These are phyloP conservation scores for Cyclura pinguis DNA, from an alignment of 2,797 vertebrate species.

Conservation along the genomic window DNA sequence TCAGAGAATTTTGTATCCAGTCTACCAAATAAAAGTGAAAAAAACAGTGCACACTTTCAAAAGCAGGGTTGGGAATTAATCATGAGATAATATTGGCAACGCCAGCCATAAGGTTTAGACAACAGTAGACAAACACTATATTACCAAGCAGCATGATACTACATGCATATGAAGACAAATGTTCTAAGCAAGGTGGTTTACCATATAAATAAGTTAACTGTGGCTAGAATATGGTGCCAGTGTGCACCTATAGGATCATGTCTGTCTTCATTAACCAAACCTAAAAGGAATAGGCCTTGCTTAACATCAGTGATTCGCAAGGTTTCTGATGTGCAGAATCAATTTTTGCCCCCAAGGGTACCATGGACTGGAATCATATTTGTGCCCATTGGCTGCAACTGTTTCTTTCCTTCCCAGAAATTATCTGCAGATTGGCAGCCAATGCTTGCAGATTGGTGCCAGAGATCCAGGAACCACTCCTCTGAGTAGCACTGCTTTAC, in stretches of 20 bases:
- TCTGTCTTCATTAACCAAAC: neutral
- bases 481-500: no score
- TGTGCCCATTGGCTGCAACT: no score
- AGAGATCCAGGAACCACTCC: no score
- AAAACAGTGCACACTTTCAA: neutral
- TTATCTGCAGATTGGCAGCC: no score
- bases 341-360: no score
- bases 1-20: neutral
- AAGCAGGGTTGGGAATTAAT: neutral
- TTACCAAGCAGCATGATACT: neutral
- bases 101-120: neutral
- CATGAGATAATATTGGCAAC: neutral
- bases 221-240: neutral
- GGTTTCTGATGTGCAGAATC: no score
- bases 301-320: no score
- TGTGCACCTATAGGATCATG: constrained; percentile 40
- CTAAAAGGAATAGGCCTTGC: neutral
- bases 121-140: neutral
- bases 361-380: no score
- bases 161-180: neutral
- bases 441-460: no score
- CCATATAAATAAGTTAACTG: neutral
- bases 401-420: no score
- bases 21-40: neutral
- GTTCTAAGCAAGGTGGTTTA: neutral